Conservation (phyloP, 1,140 invertebrate species). For the Acromyrmex heyeri region DNA sequence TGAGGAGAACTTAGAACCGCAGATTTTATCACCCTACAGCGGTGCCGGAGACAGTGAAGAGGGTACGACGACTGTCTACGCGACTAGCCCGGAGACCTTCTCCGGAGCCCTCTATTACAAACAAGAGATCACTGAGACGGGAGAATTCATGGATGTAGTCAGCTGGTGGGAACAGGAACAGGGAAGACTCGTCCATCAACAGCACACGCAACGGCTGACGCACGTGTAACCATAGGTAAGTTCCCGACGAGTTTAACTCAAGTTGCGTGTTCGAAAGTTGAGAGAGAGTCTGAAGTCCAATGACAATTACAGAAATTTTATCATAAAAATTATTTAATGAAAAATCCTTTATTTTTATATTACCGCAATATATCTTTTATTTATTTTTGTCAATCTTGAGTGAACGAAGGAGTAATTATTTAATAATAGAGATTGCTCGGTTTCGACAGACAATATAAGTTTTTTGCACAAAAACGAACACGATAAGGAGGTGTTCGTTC, state of each 20-base stretch:
- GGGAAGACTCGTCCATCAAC: slow-evolving; percentile 80
- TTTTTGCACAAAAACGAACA: background rate
- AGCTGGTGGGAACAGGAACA: slow-evolving; percentile 90
- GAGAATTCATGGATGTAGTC: slow-evolving; percentile 90
- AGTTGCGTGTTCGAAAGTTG: background rate
- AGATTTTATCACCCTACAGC: slow-evolving; percentile 82
- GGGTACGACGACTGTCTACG: slow-evolving; percentile 80
- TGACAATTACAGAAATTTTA: background rate
- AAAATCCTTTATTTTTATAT: background rate
- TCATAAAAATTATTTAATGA: slow-evolving; percentile 6
- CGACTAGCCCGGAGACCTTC: slow-evolving; percentile 83
- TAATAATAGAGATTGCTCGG: background rate
- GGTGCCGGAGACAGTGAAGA: slow-evolving; percentile 79
- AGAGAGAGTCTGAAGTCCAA: background rate
- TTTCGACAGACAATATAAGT: background rate
- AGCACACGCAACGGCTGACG: slow-evolving; percentile 84
- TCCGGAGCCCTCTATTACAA: slow-evolving; percentile 87
- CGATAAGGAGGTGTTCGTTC: background rate
- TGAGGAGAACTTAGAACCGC: slow-evolving; percentile 83
- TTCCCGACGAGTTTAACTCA: slow-evolving; percentile 42
- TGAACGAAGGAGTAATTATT: background rate
- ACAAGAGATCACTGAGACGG: slow-evolving; percentile 88
- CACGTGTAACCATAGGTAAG: slow-evolving; percentile 81
- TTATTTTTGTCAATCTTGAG: background rate
- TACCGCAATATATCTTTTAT: background rate